Evolutionary conservation across 2,113 vertebrate species (phyloP), one percentile per base, ranked within the genome.

Genomic region (Pomatorhinus ruficollis): DNA sequence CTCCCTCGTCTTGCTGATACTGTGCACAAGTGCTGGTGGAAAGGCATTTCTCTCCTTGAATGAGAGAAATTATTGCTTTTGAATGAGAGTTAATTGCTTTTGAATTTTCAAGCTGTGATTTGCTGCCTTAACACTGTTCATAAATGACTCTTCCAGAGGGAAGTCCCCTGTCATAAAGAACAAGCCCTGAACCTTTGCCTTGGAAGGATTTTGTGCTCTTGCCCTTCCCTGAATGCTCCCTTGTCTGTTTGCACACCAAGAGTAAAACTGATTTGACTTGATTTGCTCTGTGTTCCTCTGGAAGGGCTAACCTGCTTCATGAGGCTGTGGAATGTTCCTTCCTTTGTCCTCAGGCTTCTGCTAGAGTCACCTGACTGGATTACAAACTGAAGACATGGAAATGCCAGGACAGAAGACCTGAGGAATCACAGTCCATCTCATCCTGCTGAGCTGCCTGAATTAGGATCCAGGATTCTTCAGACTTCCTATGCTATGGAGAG

Each of bases 81-180:
- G 39, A 39, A 39, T 39, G 39, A 39, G 37, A 39, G 39, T 81
- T 93, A 11, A 11, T 0, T 70, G 71, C 78, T 89, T 96, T 92
- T 90, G 83, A 79, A 71, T 89, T 90, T 93, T 72, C 53, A 76
- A 89, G 45, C 37, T 89, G 60, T 75, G 80, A 91, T 87, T 95
- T 90, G 77, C 83, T 96, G 72, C 80, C 80, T 94, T 83, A 78
- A 35, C 28, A 6, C 19, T 86, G 52, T 70, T 95, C 37, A 24
- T 57, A 40, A 63, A 35, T 50, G 72, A 87, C 47, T 89, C 7
- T 81, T 88, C 56, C n/a, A 68, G 66, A 56, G 69, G 31, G 37
- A 84, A 61, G 50, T 72, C 21, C 64, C 11, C 44, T 74, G 35
- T 71, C 52, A 27, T 30, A 78, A 93, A 84, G 31, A 72, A 44